Evolutionary conservation across 2,888 invertebrate species (phyloP), one percentile per base, ranked within the genome.

Genomic region (Nebria brevicollis): DNA sequence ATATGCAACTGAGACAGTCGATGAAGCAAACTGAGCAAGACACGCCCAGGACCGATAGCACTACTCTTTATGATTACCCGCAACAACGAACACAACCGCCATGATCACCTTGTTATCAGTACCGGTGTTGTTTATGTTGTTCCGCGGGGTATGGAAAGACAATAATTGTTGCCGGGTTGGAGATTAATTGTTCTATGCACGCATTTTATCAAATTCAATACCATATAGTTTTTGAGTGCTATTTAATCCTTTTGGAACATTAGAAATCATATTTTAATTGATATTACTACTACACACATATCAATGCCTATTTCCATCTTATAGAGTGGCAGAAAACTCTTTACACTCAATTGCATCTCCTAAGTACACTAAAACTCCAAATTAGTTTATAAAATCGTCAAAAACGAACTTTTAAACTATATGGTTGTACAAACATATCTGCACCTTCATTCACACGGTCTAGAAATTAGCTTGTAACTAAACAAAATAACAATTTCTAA

Each of bases 1-100:
- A 26, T 43, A 42, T 76, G 43, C 66, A 66, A 65, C 66, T 13
- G 26, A 43, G 42, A 26, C 80, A 80, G 54, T 43, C 34, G 72
- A 34, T 66, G 15, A 77, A 73, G 75, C 26, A 75, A 68, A 34
- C 75, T 74, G 54, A 80, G 72, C 42, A 66, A 13, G n/a, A 76
- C 54, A 54, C 54, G 8, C 54, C 54, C 11, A 13, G 54, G 54
- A 70, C 72, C 25, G 70, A 77, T 25, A 72, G 72, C 77, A 77
- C 15, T 15, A 74, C 74, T 70, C 26, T 66, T 10, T n/a, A 1
- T 25, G 20, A 10, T 10, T 20, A n/a, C 20, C 10, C 68, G 68
- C 26, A 68, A 68, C 20, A 20, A 68, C 20, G n/a, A 68, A 5
- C 26, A n/a, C 73, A 73, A 73, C 43, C 73, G 41, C 73, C 73